Evolutionary conservation across 2,113 vertebrate genomes (phyloP), one percentile per base, ranked within the genome.

Genomic region (Catharus bicknelli): DNA sequence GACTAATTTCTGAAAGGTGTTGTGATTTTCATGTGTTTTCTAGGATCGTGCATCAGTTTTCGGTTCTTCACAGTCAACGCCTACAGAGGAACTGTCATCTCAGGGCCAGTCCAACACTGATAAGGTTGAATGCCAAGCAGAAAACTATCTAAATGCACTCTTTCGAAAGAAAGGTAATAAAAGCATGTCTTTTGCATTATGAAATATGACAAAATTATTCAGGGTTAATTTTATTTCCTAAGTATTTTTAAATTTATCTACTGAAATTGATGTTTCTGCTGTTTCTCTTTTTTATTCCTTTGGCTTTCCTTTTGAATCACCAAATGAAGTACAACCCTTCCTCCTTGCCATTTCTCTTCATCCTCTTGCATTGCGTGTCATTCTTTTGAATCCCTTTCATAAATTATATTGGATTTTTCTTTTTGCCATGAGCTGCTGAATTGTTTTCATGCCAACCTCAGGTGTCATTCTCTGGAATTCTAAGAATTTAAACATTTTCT

Each of bases 141-240:
- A 99, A 98, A 98, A 97, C 97, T 99, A 99, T 97, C 98, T 99
- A 97, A 98, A 99, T 98, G 99, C 99, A 98, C 98, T 99, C 97
- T 99, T 99, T 98, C 98, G 98, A 97, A 99, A 99, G 97, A 99
- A 99, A 99, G 99, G 99, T 99, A 98, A 97, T 94, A 83, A 63
- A 92, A 88, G 13, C 75, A 53, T 77, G 59, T 83, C 58, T 92
- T 88, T 83, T 40, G 32, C 43, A 30, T 90, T 83, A 50, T 74
- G 20, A 86, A 84, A 83, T 85, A 13, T 14, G 16, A 3, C 48
- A 40, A 36, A 82, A 45, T 68, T 38, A 82, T 86, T 64, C 27
- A 34, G 10, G 9, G 4, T 64, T 62, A 62, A 55, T 68, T 92
- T 92, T 94, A 5, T 59, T 75, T 90, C 14, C 32, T 5, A 54